Percentiles rank a stretch among this genome's conserved stretches.
These are phyloP conservation scores for Chrysopilus asiliformis DNA, from an alignment of 2,888 invertebrate genomes.

Conservation along the genomic window DNA sequence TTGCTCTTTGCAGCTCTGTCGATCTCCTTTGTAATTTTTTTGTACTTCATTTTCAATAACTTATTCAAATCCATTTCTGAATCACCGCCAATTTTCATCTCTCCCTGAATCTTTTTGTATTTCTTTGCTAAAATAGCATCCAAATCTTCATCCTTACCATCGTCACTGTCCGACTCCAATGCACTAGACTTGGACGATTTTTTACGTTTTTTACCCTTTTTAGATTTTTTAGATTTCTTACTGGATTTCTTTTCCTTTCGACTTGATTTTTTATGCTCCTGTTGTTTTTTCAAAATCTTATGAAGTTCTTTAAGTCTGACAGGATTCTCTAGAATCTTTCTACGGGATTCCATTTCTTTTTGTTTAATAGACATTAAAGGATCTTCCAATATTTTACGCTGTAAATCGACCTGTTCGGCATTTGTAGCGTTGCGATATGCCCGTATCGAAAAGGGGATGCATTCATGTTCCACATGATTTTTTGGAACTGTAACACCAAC, in stretches of 20 bases:
- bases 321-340: slow-evolving; percentile 79
- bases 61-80: slow-evolving; percentile 28
- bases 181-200: slow-evolving; percentile 18
- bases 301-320: slow-evolving; percentile 77
- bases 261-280: slow-evolving; percentile 28
- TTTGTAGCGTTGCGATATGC: slow-evolving; percentile 37
- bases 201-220: slow-evolving; percentile 20
- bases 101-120: slow-evolving; percentile 50
- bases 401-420: slow-evolving; percentile 68
- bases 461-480: slow-evolving; percentile 59
- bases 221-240: slow-evolving; percentile 21
- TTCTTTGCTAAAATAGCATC: slow-evolving; percentile 58
- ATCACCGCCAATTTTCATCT: slow-evolving; percentile 18
- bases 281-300: slow-evolving; percentile 54
- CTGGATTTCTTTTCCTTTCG: slow-evolving; percentile 21
- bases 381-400: slow-evolving; percentile 84
- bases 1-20: slow-evolving; percentile 24
- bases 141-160: slow-evolving; percentile 39
- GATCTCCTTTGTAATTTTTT: slow-evolving; percentile 32
- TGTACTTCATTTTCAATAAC: slow-evolving; percentile 31
- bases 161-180: not conserved
- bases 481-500: slow-evolving; percentile 38
- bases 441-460: slow-evolving; percentile 60
- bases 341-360: slow-evolving; percentile 75
- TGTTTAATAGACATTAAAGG: slow-evolving; percentile 81